Evolutionary conservation across 2,797 vertebrate genomes (phyloP).

Genomic region (Betta splendens): DNA sequence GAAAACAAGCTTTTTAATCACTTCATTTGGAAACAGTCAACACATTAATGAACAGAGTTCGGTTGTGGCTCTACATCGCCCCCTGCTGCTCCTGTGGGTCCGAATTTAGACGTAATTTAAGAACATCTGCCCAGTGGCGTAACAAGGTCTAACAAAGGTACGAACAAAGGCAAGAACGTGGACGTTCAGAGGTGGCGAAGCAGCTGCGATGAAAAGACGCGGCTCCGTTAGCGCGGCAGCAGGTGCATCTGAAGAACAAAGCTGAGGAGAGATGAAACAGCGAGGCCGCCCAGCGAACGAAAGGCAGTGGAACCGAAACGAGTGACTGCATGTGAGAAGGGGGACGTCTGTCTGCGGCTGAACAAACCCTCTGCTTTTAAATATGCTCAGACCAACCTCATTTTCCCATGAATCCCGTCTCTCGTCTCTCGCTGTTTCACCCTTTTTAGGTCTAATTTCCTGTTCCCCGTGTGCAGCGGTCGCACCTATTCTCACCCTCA

Average conservation of each 20-base stretch:
- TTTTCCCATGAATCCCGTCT: not conserved
- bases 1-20: not conserved
- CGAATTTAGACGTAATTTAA: not conserved
- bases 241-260: constrained; percentile 30
- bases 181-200: constrained; percentile 12
- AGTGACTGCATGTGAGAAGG: not conserved
- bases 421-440: not conserved
- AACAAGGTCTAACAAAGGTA: not conserved
- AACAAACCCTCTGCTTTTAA: constrained; percentile 3
- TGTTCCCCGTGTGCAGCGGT: not conserved
- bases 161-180: too few relatives aligned
- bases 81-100: constrained; percentile 2
- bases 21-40: not conserved
- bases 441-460: not conserved
- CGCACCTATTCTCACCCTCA: constrained; percentile 21
- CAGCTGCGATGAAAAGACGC: constrained; percentile 1
- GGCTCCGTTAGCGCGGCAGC: constrained; percentile 16
- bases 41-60: constrained; percentile 13
- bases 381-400: not conserved
- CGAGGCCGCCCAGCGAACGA: not conserved
- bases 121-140: not conserved
- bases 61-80: constrained; percentile 13
- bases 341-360: not conserved
- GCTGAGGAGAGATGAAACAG: constrained; percentile 31
- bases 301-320: constrained; percentile 1